Evolutionary conservation across 2,113 vertebrate species (phyloP).

Genomic region (Strigops habroptila): DNA sequence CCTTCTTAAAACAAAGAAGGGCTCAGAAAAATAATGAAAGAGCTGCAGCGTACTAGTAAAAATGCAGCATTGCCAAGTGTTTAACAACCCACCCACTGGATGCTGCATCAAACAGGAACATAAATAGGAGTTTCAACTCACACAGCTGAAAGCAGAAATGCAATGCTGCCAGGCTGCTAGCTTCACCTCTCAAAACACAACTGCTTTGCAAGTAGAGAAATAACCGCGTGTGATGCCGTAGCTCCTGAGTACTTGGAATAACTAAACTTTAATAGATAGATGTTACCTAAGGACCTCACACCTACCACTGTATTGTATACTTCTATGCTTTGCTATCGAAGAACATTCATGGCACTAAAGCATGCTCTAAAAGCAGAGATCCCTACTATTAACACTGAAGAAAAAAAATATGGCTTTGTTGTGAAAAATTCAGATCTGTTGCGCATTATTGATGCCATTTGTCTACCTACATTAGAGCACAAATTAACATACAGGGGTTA

Average conservation of each 20-base stretch:
- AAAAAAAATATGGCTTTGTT: neutral
- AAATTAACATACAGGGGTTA: neutral
- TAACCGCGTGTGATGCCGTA: neutral
- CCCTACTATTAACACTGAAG: neutral
- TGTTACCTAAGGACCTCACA: accelerated
- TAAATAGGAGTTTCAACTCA: neutral
- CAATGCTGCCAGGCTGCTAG: neutral
- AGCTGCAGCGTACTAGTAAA: neutral
- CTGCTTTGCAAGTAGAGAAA: neutral
- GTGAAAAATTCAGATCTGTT: neutral
- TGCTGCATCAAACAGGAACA: neutral
- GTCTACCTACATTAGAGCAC: neutral
- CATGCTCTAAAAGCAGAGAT: neutral
- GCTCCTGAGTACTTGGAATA: neutral
- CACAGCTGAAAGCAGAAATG: neutral
- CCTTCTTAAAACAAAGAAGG: neutral
- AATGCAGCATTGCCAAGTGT: neutral
- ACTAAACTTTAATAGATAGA: neutral
- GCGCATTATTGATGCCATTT: neutral
- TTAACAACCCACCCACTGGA: neutral
- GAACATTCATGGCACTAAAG: neutral
- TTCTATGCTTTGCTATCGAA: neutral
- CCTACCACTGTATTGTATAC: accelerated
- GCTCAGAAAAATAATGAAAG: neutral
- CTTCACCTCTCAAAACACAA: neutral